Percentiles rank a stretch among this genome's conserved stretches.
Conservation (phyloP, 2,888 invertebrate species). For the Pasiphila rectangulata region DNA sequence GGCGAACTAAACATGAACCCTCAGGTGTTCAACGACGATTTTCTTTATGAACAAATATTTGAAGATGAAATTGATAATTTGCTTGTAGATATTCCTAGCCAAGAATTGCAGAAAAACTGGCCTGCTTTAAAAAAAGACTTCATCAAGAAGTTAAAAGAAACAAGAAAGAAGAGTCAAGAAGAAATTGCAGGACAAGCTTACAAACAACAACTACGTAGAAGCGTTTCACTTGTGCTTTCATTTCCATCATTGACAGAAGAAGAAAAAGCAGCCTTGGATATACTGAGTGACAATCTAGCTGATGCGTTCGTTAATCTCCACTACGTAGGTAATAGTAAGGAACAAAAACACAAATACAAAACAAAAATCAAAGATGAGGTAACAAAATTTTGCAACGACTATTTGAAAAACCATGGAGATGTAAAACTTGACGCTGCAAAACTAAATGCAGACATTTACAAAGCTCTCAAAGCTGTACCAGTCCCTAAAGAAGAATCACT, state of each 20-base stretch:
- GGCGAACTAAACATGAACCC: constrained; percentile 51
- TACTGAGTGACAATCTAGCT: constrained; percentile 52
- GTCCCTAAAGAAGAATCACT: constrained; percentile 46
- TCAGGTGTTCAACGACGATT: constrained; percentile 47
- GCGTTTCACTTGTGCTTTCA: constrained; percentile 48
- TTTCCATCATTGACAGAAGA: constrained; percentile 35
- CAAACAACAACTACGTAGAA: constrained; percentile 48
- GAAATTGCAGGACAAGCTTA: constrained; percentile 44
- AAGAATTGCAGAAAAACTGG: constrained; percentile 31
- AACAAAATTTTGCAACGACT: constrained; percentile 48
- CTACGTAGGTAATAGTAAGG: constrained; percentile 38
- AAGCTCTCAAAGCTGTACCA: constrained; percentile 45
- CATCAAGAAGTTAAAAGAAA: constrained; percentile 39
- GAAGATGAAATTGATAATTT: constrained; percentile 47
- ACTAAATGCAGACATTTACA: constrained; percentile 45
- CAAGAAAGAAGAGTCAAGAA: constrained; percentile 38
- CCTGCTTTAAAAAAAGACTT: constrained; percentile 38
- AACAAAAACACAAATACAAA: constrained; percentile 40
- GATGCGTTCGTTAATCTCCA: constrained; percentile 58
- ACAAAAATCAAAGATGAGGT: constrained; percentile 47
- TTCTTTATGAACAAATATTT: constrained; percentile 46
- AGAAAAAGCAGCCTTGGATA: constrained; percentile 46
- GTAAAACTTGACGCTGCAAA: constrained; percentile 39
- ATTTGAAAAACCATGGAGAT: constrained; percentile 42
- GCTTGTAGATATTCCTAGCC: constrained; percentile 26